Evolutionary conservation across 2,888 invertebrate genomes (phyloP).

Genomic region (Cecidostiba fungosa): DNA sequence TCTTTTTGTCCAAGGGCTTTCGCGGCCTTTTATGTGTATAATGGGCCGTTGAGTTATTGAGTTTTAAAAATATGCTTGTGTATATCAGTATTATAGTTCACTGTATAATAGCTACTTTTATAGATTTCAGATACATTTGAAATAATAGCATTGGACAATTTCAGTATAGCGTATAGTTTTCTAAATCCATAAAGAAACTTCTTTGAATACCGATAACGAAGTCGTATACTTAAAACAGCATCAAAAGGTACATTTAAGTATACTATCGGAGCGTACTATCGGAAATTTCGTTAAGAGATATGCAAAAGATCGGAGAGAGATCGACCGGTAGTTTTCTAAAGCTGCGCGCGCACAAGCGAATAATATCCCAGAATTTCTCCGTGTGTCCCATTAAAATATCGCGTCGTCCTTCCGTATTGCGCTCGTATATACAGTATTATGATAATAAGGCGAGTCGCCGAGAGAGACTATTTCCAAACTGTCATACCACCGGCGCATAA

Average conservation of each 20-base stretch:
- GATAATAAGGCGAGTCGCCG: slow-evolving; percentile 2
- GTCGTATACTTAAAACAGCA: no score
- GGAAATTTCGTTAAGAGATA: neutral
- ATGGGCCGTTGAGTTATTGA: neutral
- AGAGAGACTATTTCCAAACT: neutral
- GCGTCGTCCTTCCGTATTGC: neutral
- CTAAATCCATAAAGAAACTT: no score
- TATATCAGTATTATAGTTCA: no score
- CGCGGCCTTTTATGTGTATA: neutral
- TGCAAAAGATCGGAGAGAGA: neutral
- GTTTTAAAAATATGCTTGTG: neutral
- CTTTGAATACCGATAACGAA: no score
- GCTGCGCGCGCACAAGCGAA: neutral
- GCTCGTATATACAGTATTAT: neutral
- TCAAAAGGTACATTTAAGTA: no score
- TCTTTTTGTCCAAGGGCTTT: neutral
- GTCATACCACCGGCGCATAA: neutral
- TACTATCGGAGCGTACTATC: neutral
- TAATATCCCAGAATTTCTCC: neutral
- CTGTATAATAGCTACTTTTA: no score
- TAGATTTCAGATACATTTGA: no score
- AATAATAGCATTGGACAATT: no score
- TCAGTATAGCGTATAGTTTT: no score
- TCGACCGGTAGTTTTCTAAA: neutral
- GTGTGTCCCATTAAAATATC: neutral